These are phyloP conservation scores for Peromyscus eremicus DNA, from an alignment of 2,797 vertebrate genomes.

Conservation along the genomic window DNA sequence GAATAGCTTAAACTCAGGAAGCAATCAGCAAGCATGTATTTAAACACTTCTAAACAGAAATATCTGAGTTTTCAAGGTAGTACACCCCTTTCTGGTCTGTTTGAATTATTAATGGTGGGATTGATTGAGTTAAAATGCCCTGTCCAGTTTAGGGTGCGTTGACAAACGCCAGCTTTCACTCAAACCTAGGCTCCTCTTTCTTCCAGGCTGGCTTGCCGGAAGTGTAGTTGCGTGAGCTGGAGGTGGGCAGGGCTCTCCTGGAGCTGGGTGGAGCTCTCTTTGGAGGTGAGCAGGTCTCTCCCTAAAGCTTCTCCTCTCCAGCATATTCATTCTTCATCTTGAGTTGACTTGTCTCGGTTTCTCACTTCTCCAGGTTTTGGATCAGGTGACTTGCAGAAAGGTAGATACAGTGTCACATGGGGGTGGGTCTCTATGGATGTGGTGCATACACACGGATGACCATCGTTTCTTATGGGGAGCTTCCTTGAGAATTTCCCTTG, in stretches of 20 bases:
- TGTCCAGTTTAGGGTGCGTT: fast-evolving
- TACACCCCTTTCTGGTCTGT: not conserved
- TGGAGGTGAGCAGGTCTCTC: not conserved
- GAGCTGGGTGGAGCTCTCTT: not conserved
- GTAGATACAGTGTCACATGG: fast-evolving
- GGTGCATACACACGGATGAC: not conserved
- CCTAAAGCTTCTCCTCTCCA: not conserved
- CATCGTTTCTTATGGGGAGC: not conserved
- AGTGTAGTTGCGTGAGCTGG: not conserved
- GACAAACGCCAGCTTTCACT: not conserved
- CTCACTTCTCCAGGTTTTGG: not conserved
- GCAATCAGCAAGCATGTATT: not conserved
- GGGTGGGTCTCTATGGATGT: too few species aligned
- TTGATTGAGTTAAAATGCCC: not conserved
- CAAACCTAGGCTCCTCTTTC: not conserved
- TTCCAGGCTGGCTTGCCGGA: not conserved
- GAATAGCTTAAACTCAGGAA: not conserved
- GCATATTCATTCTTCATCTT: fast-evolving
- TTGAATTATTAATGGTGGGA: not conserved
- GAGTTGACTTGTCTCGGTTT: not conserved
- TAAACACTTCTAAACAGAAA: not conserved
- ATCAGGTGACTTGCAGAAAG: not conserved
- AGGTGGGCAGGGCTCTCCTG: not conserved
- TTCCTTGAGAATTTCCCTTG: not conserved
- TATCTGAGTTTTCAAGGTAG: not conserved